Base-by-base conservation (phyloP, 1,140 invertebrate genomes). In the Alviniconcha marisindica region DNA sequence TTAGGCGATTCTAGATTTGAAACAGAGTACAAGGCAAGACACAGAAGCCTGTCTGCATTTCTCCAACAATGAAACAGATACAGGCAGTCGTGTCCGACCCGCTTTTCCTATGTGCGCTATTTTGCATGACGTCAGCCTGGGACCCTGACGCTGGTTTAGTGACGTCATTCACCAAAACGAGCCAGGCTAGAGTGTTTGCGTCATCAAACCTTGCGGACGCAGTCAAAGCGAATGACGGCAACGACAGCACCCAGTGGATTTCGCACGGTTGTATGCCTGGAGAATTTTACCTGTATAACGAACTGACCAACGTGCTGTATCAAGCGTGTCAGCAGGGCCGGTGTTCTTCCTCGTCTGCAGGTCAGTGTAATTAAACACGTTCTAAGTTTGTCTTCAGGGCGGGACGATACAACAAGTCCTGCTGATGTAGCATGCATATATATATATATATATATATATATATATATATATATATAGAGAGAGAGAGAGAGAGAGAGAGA, bases 91-190 rank as follows among this genome's bases (percentile, higher is more conserved):
- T n/a, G n/a, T n/a, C n/a, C n/a, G n/a, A n/a, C n/a, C n/a, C n/a
- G n/a, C n/a, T n/a, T n/a, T n/a, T 63, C 60, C 10, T 63, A 31
- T 63, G 21, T 24, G 60, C 60, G 21, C 24, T 24, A 63, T 31
- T 56, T 1, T 71, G 2, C 2, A 21, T 77, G 42, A 77, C 79
- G 31, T 48, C 40, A 28, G 36, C 84, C 18, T 90, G 89, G 89
- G 81, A 90, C 51, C 87, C 89, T 31, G 89, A 90, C 56, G 89
- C 89, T 42, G 89, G 89, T 18, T 56, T 88, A 1, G 83, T 86
- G 1, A 60, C 28, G 18, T 90, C 89, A 33, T 86, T 80, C 73
- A 90, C 89, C 1, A 89, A 89, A 81, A 28, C 78, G 15, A 12
- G 77, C 44, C 69, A 81, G 1, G 88, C 83, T 2, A 83, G 81